These are phyloP conservation scores for Cisticola juncidis DNA, from an alignment of 2,113 vertebrate species.

Conservation along the genomic window DNA sequence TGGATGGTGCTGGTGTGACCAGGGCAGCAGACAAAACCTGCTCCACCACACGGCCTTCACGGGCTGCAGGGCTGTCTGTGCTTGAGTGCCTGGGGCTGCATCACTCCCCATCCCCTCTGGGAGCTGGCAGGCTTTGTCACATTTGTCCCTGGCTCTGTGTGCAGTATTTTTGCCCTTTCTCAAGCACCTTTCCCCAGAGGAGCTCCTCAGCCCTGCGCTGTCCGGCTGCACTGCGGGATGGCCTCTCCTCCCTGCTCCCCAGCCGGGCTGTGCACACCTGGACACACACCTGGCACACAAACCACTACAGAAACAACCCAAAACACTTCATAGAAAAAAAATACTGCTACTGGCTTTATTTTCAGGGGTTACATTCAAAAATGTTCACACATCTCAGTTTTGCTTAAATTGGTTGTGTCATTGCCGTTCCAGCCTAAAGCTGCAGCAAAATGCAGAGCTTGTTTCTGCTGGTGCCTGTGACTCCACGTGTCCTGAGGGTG, in stretches of 20 bases:
- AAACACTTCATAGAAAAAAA: not conserved
- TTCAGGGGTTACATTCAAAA: not conserved
- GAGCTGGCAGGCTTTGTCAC: fast-evolving
- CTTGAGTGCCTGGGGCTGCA: not conserved
- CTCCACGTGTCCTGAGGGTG: not conserved
- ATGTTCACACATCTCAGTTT: not conserved
- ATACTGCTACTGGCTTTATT: not conserved
- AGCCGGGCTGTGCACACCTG: fast-evolving
- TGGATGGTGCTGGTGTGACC: fast-evolving
- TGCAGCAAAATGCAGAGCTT: not conserved
- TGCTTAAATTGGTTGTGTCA: not conserved
- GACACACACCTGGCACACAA: fast-evolving
- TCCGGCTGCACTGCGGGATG: fast-evolving
- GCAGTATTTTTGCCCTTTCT: not conserved
- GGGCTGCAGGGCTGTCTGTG: not conserved
- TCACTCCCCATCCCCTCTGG: not conserved
- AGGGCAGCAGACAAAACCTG: not conserved
- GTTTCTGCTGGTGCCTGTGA: not conserved
- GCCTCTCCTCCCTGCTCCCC: fast-evolving
- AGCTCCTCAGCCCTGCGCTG: not conserved
- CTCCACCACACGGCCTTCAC: fast-evolving
- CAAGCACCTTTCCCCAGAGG: fast-evolving
- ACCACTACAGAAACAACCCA: not conserved
- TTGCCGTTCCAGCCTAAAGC: not conserved
- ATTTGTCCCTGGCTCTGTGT: fast-evolving